These are phyloP conservation scores for Gnathonemus echidnorhynchus DNA, from an alignment of 2,113 vertebrate genomes.

Conservation along the genomic window DNA sequence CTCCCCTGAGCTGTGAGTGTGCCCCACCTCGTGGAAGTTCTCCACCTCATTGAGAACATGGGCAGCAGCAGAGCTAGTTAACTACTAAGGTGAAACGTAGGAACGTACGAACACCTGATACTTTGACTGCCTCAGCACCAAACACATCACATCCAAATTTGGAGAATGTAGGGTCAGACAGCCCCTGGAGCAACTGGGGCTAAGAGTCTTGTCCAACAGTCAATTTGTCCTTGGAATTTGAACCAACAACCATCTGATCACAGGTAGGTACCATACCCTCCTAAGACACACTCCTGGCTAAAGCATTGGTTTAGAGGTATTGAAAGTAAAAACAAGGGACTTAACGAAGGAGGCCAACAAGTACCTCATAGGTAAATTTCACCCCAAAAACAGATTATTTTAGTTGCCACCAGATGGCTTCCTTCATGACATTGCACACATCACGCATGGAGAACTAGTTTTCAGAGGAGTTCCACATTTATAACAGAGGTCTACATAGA, in stretches of 20 bases:
- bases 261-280: not conserved
- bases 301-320: not conserved
- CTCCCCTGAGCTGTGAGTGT: not conserved
- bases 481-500: not conserved
- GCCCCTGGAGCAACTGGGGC: not conserved
- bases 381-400: not conserved
- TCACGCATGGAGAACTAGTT: not conserved
- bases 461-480: not conserved
- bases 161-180: not conserved
- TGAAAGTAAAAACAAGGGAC: not conserved
- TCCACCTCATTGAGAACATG: not conserved
- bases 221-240: not conserved
- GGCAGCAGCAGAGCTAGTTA: not conserved
- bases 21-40: not conserved
- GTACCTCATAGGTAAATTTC: not conserved
- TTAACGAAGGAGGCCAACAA: not conserved
- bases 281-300: not conserved
- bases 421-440: not conserved
- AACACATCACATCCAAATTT: not conserved
- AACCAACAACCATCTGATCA: not conserved
- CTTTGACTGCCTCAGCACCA: not conserved
- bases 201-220: not conserved
- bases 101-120: not conserved
- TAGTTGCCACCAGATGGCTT: not conserved
- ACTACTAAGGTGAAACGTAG: not conserved